Conservation (phyloP, 2,888 invertebrate species). For the Cerastis leucographa region DNA sequence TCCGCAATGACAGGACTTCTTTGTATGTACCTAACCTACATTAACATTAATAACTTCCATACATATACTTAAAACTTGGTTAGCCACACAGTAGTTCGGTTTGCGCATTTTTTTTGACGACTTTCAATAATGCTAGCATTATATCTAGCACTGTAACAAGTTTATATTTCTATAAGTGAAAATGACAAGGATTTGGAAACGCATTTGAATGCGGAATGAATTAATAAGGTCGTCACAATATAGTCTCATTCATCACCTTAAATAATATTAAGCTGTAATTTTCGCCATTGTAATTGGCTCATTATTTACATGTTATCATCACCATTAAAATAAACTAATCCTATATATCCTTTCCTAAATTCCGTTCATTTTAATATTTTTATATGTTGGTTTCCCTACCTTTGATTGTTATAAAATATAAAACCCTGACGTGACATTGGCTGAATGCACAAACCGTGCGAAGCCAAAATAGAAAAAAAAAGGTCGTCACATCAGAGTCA, state of each 20-base stretch:
- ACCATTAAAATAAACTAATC: no score
- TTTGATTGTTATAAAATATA: no score
- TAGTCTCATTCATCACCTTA: no score
- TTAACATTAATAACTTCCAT: neutral
- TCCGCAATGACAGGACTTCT: slow-evolving; percentile 34
- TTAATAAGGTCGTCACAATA: neutral
- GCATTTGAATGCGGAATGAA: neutral
- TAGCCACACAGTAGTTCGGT: neutral
- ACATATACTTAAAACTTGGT: neutral
- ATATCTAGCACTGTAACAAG: neutral
- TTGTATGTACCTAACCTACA: slow-evolving; percentile 1
- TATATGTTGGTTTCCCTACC: no score
- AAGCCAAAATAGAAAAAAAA: no score
- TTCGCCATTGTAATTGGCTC: no score
- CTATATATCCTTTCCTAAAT: no score
- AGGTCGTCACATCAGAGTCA: neutral
- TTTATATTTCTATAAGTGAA: neutral
- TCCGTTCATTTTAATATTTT: no score
- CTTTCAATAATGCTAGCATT: neutral
- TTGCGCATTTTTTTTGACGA: neutral
- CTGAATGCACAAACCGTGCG: no score
- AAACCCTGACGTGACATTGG: no score
- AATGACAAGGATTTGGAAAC: neutral
- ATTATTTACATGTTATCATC: no score
- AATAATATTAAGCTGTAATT: no score